These are phyloP conservation scores for Catharus minimus DNA, from an alignment of 2,113 vertebrate genomes.

Conservation along the genomic window DNA sequence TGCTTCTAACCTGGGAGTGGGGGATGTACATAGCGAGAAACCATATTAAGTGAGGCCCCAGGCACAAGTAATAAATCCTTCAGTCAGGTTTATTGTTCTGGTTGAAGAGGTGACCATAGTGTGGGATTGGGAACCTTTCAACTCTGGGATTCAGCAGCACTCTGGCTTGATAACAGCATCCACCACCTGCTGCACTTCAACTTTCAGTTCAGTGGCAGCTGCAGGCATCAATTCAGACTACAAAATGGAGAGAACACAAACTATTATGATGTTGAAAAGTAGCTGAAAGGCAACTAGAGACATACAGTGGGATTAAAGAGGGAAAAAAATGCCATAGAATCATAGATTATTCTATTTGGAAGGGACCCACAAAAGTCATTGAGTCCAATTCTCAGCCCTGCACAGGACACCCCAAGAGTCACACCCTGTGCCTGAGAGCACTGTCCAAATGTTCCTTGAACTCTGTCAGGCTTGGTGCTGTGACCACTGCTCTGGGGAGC, in stretches of 20 bases:
- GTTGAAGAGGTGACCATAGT: not conserved
- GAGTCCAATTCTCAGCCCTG: not conserved
- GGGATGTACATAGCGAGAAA: not conserved
- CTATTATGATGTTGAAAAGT: not conserved
- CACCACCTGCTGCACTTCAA: not conserved
- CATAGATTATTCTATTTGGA: not conserved
- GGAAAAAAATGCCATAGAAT: not conserved
- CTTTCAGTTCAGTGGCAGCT: not conserved
- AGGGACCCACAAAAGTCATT: not conserved
- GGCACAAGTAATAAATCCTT: constrained; percentile 2
- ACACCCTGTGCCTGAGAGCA: not conserved
- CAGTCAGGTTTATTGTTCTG: not conserved
- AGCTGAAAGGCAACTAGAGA: not conserved
- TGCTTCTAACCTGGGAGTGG: not conserved
- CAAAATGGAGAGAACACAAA: not conserved
- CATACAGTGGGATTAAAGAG: not conserved
- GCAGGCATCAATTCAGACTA: not conserved
- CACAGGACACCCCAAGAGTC: not conserved
- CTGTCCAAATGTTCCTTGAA: not conserved
- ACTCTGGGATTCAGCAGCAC: accelerated
- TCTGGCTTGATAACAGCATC: not conserved
- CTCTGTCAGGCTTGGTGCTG: not conserved
- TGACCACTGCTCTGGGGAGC: not conserved
- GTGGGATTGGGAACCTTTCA: not conserved
- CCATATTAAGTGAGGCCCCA: not conserved